These are phyloP conservation scores for Sternarchorhynchus goeldii DNA, from an alignment of 2,797 vertebrate species.

Conservation along the genomic window DNA sequence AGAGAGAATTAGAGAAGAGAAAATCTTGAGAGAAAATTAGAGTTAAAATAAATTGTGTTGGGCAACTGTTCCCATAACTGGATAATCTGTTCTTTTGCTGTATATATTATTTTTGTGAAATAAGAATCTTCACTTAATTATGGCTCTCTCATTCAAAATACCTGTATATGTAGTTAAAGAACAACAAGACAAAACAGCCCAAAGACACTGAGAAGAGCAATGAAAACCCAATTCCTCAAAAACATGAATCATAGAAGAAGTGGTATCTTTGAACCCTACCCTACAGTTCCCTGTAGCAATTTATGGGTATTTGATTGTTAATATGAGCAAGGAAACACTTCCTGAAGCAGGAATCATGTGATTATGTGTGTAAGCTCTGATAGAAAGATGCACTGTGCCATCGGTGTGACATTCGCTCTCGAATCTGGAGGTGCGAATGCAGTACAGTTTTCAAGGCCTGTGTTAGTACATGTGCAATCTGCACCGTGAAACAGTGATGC, in stretches of 20 bases:
- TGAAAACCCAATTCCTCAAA: not conserved
- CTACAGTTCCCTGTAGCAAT: not conserved
- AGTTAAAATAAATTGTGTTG: no score
- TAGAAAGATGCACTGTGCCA: not conserved
- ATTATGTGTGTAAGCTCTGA: not conserved
- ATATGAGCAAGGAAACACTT: not conserved
- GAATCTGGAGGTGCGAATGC: not conserved
- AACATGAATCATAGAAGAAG: conserved; percentile 1
- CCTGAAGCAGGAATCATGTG: not conserved
- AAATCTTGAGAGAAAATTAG: no score
- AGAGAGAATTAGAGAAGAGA: no score
- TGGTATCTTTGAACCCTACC: not conserved
- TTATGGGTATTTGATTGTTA: not conserved
- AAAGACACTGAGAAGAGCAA: not conserved
- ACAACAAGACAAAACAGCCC: not conserved
- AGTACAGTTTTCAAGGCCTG: not conserved
- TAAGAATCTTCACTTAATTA: no score
- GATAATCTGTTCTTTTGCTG: no score
- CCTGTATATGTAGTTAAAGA: no score
- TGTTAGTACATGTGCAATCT: no score
- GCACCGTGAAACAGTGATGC: not conserved
- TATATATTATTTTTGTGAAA: no score
- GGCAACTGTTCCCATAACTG: no score
- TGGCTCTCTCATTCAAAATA: no score
- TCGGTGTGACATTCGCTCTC: not conserved